Evolutionary conservation across 2,113 vertebrate species (phyloP).

Genomic region (Mesembrinibis cayennensis): DNA sequence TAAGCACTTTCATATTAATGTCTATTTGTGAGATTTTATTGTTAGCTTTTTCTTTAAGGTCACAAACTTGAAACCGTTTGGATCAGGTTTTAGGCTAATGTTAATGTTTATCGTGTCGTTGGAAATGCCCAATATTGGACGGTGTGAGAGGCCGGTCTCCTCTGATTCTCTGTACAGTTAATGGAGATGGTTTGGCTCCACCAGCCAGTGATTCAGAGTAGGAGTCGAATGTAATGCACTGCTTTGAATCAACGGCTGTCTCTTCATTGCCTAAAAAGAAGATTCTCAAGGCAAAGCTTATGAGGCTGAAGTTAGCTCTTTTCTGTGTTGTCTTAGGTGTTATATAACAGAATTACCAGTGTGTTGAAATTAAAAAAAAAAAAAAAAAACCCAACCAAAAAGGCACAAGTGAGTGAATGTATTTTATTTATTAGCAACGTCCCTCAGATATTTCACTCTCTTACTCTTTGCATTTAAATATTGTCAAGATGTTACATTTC

Average conservation of each 20-base stretch:
- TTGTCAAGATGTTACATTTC: not conserved
- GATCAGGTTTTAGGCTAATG: not conserved
- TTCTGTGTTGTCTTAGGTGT: not conserved
- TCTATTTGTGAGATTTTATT: not conserved
- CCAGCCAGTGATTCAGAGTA: not conserved
- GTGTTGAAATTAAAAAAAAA: not conserved
- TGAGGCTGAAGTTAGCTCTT: not conserved
- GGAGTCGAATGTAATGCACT: fast-evolving
- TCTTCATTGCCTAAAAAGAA: not conserved
- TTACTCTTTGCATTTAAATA: not conserved
- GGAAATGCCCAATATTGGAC: not conserved
- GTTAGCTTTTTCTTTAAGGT: not conserved
- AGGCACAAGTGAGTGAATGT: not conserved
- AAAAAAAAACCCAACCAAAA: not conserved
- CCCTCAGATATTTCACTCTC: not conserved
- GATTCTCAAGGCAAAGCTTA: not conserved
- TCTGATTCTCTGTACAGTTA: not conserved
- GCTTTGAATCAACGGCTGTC: not conserved
- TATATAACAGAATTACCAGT: not conserved
- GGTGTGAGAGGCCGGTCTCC: not conserved
- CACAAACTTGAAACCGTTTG: not conserved
- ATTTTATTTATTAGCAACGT: not conserved
- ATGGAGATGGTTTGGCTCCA: not conserved
- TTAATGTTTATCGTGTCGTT: not conserved
- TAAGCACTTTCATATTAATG: not conserved